Conservation (phyloP, 2,888 invertebrate species). For the Bedellia somnulentella region DNA sequence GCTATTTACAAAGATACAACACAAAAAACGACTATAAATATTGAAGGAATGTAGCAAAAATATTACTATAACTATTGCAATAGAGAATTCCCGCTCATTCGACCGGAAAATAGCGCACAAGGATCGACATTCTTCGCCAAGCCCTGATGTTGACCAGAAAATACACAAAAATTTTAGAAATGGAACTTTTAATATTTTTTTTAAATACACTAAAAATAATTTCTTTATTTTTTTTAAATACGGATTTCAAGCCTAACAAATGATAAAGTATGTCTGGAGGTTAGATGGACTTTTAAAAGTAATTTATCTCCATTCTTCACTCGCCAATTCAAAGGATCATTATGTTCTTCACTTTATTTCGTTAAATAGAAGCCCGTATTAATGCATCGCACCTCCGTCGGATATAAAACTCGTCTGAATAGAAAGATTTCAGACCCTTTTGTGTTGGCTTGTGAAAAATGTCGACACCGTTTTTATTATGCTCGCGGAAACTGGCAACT, state of each 20-base stretch:
- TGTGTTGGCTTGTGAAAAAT: conserved; percentile 30
- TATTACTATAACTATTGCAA: conserved; percentile 32
- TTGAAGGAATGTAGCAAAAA: too few species aligned
- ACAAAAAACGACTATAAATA: too few species aligned
- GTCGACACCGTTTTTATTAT: conserved; percentile 23
- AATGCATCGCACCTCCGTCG: conserved; percentile 30
- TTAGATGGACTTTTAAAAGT: too few species aligned
- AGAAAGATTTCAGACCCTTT: conserved; percentile 32
- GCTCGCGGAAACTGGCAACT: conserved; percentile 14
- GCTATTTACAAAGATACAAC: too few species aligned
- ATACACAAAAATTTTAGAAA: too few species aligned
- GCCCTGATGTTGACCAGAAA: conserved; percentile 30
- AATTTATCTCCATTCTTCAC: conserved; percentile 55
- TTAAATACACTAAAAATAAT: too few species aligned
- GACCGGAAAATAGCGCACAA: conserved; percentile 54
- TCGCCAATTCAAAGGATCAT: conserved; percentile 47
- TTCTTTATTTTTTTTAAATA: not conserved
- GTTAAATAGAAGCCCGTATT: conserved; percentile 49
- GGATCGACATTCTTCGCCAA: conserved; percentile 24
- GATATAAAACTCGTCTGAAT: conserved; percentile 26
- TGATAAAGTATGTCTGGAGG: too few species aligned
- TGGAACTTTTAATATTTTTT: too few species aligned
- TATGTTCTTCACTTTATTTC: conserved; percentile 51
- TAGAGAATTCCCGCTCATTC: conserved; percentile 41
- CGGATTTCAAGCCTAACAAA: too few species aligned